Percentiles rank a stretch among this genome's conserved stretches.
Conservation (phyloP, 1,140 invertebrate genomes). For the Frieseomelitta varia region DNA sequence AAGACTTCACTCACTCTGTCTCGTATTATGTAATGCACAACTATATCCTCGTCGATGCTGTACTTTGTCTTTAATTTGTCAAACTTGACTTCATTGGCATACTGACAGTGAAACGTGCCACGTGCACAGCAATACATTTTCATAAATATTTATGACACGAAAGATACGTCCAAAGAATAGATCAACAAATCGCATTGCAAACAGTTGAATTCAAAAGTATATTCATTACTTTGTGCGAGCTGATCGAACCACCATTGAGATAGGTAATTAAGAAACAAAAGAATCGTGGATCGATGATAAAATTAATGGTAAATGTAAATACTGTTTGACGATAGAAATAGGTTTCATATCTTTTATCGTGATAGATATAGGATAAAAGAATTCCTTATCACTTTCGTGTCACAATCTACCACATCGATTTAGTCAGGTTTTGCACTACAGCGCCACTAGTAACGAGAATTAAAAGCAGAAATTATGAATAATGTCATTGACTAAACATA, state of each 20-base stretch:
- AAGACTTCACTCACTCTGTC: background rate
- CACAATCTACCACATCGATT: too few relatives aligned
- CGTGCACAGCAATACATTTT: slow-evolving; percentile 36
- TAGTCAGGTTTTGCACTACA: too few relatives aligned
- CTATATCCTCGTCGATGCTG: background rate
- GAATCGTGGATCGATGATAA: background rate
- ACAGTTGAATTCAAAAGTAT: background rate
- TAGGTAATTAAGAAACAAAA: background rate
- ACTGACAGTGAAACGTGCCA: background rate
- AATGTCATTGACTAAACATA: too few relatives aligned
- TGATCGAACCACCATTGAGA: background rate
- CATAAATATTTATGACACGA: background rate
- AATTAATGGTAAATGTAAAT: background rate
- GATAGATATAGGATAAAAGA: background rate
- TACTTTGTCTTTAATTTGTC: slow-evolving; percentile 1
- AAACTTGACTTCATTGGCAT: slow-evolving; percentile 6
- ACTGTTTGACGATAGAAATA: background rate
- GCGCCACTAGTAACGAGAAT: too few relatives aligned
- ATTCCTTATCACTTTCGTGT: too few relatives aligned
- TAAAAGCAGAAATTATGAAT: too few relatives aligned
- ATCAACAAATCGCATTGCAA: background rate
- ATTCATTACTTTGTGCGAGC: background rate
- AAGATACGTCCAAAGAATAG: background rate
- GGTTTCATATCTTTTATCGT: background rate
- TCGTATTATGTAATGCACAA: background rate